phyloP scores from a whole-genome alignment of 2,888 invertebrate genomes.

The Helleia helle region DNA sequence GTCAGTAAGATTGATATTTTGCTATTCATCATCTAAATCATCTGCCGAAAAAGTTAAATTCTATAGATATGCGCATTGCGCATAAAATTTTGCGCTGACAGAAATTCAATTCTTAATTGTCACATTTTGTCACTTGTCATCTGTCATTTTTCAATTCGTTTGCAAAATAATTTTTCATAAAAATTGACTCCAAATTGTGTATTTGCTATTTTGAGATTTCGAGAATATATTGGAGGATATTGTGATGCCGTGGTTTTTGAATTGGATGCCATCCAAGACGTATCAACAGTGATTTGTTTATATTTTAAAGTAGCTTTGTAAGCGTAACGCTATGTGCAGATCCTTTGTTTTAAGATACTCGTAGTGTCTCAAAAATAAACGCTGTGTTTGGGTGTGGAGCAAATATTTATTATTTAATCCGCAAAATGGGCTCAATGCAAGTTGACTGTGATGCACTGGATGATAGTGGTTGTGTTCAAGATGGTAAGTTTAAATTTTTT shows the following conservation, averaged over 20 bases:
- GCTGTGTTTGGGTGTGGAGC: conserved; percentile 1
- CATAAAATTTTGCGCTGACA: too few relatives aligned
- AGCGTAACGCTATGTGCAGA: not conserved
- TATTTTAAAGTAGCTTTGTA: not conserved
- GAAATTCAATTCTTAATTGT: too few relatives aligned
- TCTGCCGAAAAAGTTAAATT: too few relatives aligned
- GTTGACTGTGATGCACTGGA: conserved; percentile 36
- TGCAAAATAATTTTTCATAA: not conserved
- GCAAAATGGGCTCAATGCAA: conserved; percentile 40
- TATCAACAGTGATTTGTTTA: conserved; percentile 1
- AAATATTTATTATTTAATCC: conserved; percentile 16
- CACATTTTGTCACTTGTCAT: conserved; percentile 14
- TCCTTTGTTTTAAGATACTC: conserved; percentile 5
- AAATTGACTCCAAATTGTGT: too few relatives aligned
- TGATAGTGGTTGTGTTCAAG: conserved; percentile 44
- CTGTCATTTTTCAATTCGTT: not conserved
- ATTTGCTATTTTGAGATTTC: too few relatives aligned
- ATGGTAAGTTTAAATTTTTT: conserved; percentile 39
- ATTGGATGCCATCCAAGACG: conserved; percentile 1
- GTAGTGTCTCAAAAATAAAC: conserved; percentile 1
- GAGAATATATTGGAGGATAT: too few relatives aligned
- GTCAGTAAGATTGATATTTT: too few relatives aligned
- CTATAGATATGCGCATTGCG: too few relatives aligned
- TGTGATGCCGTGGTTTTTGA: not conserved
- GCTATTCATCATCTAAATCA: too few relatives aligned